A percentile compares a stretch with the other conserved stretches of the same genome.
These are phyloP conservation scores for Epirrhoe alternata DNA, from an alignment of 2,888 invertebrate species.

Conservation along the genomic window DNA sequence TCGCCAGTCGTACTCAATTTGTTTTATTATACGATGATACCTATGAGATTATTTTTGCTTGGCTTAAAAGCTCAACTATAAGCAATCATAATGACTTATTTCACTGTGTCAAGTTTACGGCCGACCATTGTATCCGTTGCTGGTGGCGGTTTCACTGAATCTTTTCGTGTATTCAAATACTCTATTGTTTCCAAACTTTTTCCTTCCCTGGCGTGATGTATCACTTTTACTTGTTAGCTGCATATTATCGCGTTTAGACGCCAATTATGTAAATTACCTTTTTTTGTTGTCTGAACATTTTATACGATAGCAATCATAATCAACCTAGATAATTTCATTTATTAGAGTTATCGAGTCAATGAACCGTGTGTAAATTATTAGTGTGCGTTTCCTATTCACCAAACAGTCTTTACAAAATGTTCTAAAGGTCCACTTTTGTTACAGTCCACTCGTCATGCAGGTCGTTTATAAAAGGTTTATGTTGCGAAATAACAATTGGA, in stretches of 20 bases:
- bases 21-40: slow-evolving; percentile 59
- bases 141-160: slow-evolving; percentile 51
- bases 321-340: slow-evolving; percentile 24
- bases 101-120: slow-evolving; percentile 63
- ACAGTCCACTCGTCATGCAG: slow-evolving; percentile 54
- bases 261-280: slow-evolving; percentile 38
- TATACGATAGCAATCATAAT: slow-evolving; percentile 28
- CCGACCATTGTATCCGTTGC: slow-evolving; percentile 53
- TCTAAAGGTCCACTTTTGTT: slow-evolving; percentile 38
- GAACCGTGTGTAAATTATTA: slow-evolving; percentile 12
- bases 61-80: slow-evolving; percentile 37
- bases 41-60: slow-evolving; percentile 52
- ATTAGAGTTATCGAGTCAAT: slow-evolving; percentile 19
- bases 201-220: slow-evolving; percentile 32
- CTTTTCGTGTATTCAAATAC: slow-evolving; percentile 45
- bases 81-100: slow-evolving; percentile 39
- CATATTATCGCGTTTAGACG: slow-evolving; percentile 37
- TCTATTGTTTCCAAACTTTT: slow-evolving; percentile 44
- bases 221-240: slow-evolving; percentile 44
- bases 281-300: slow-evolving; percentile 16
- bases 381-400: slow-evolving; percentile 4
- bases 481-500: slow-evolving; percentile 57
- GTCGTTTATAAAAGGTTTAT: slow-evolving; percentile 52
- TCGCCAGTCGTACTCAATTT: slow-evolving; percentile 73
- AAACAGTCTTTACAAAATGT: slow-evolving; percentile 19